Base-by-base conservation (phyloP, 2,113 vertebrate genomes). In the Etheostoma cragini region DNA sequence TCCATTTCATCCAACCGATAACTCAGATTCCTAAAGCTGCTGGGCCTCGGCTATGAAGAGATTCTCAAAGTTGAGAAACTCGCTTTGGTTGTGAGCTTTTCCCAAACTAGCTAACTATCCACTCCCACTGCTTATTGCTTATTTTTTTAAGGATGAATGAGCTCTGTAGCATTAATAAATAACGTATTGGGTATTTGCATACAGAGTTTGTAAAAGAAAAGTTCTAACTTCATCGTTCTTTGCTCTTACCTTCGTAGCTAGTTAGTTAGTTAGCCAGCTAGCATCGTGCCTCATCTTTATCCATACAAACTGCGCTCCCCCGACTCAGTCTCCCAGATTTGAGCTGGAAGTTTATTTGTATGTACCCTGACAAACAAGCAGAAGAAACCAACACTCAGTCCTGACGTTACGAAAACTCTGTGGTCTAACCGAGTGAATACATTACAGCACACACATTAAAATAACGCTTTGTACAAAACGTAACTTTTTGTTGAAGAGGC, bases 231-330 rank as follows among this genome's bases (percentile, higher is more conserved):
- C 33, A 49, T 1, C 65, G 14, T 1, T 76, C 60, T 47, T 52
- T 12, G 54, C 62, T 67, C 90, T 85, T 91, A 93, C 93, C 93
- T 87, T 26, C 2, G 47, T 19, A 75, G 78, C 87, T 80, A 53
- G 87, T 85, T 88, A 53, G 87, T 82, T 88, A 86, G 92, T 84
- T 88, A 87, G 92, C 80, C 24, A 24, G 81, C 81, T 93, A 91
- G 88, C 91, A 86, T 84, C 88, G 86, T 83, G 87, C 61, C 85
- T 82, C 87, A 64, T 83, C 84, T 86, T 78, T 45, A 85, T 90
- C 92, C 87, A 91, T 80, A 61, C 66, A 88, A 57, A 81, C 80
- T 77, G 65, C 30, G 42, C 77, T 90, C 84, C 88, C 83, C 24
- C 52, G 87, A 63, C 57, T 84, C 78, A 58, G 73, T 63, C 56